These are phyloP conservation scores for Leuciscus idus DNA, from an alignment of 2,113 vertebrate species.

Conservation along the genomic window DNA sequence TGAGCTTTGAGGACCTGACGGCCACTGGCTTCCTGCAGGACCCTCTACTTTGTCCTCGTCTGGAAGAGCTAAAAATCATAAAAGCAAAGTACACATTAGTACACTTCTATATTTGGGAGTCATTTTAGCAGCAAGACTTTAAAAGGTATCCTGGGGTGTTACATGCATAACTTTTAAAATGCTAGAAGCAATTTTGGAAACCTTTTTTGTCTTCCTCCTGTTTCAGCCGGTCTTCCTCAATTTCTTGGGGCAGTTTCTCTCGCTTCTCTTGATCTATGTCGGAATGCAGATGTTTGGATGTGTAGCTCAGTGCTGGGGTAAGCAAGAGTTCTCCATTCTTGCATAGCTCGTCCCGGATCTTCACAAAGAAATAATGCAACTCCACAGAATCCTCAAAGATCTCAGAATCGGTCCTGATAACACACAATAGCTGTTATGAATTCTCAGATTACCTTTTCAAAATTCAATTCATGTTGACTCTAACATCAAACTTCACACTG, in stretches of 20 bases:
- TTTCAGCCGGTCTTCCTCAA: slow-evolving; percentile 95
- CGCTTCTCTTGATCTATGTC: slow-evolving; percentile 97
- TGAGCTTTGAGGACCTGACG: slow-evolving; percentile 81
- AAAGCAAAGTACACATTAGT: background rate
- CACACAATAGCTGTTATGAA: background rate
- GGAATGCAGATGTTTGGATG: slow-evolving; percentile 89
- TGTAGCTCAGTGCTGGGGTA: slow-evolving; percentile 91
- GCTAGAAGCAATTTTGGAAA: slow-evolving; percentile 49
- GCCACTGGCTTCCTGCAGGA: slow-evolving; percentile 78
- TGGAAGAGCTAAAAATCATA: slow-evolving; percentile 59
- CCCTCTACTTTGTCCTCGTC: slow-evolving; percentile 87
- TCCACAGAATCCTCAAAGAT: slow-evolving; percentile 97
- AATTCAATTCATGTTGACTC: background rate
- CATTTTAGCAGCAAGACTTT: background rate
- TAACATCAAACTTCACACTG: background rate
- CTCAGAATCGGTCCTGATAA: slow-evolving; percentile 92
- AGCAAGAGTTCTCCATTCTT: slow-evolving; percentile 97
- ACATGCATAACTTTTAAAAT: background rate
- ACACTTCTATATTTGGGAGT: background rate
- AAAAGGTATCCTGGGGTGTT: background rate
- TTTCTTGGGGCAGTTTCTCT: slow-evolving; percentile 94
- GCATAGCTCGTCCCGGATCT: slow-evolving; percentile 96
- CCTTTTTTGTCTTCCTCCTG: slow-evolving; percentile 89
- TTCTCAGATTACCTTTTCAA: background rate
- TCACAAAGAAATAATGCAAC: slow-evolving; percentile 97